Percentiles rank a stretch among this genome's conserved stretches.
Conservation (phyloP, 2,113 vertebrate species). For the Raja brachyura region DNA sequence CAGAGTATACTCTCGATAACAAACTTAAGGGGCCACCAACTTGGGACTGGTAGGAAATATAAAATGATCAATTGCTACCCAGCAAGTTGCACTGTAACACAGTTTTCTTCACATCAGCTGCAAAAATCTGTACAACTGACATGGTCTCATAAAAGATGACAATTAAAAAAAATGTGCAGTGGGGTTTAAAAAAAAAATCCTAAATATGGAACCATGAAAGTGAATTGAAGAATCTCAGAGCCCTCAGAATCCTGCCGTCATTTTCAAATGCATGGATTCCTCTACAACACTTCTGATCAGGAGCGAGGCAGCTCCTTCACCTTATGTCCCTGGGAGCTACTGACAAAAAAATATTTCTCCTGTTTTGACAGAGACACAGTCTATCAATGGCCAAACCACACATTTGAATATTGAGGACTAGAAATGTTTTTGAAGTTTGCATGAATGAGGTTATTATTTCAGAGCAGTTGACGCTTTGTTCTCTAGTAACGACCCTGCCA, state of each 20-base stretch:
- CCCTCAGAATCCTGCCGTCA: neutral
- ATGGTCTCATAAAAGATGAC: neutral
- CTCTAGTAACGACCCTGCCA: slow-evolving; percentile 5
- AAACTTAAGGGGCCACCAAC: too few relatives aligned
- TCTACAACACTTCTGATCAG: neutral
- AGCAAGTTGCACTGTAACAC: neutral
- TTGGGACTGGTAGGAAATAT: too few relatives aligned
- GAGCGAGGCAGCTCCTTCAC: neutral
- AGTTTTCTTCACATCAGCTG: neutral
- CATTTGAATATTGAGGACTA: neutral
- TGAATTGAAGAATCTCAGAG: neutral
- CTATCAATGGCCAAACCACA: slow-evolving; percentile 35
- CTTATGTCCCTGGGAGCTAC: neutral
- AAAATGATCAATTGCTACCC: too few relatives aligned
- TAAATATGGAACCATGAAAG: neutral
- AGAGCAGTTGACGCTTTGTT: neutral
- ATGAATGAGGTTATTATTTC: slow-evolving; percentile 24
- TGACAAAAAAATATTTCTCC: slow-evolving; percentile 16
- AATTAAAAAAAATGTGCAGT: neutral
- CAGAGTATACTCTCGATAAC: neutral
- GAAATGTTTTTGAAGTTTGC: slow-evolving; percentile 33
- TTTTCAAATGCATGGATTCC: slow-evolving; percentile 24
- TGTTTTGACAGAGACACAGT: neutral
- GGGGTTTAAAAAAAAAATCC: neutral
- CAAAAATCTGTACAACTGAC: neutral